These are phyloP conservation scores for Epistrophe grossulariae DNA, from an alignment of 2,888 invertebrate genomes.

Conservation along the genomic window DNA sequence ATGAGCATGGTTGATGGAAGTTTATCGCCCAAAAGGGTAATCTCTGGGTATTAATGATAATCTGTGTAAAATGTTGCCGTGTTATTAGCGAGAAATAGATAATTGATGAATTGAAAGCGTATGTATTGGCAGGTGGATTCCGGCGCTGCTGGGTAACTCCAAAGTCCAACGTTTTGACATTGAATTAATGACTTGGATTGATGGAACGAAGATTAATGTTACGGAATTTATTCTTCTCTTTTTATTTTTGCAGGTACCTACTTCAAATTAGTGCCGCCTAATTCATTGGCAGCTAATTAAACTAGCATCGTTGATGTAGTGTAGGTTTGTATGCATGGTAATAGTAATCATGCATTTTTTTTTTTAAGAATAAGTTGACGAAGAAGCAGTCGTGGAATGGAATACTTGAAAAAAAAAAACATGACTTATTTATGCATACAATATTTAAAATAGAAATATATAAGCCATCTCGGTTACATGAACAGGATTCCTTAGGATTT, in stretches of 20 bases:
- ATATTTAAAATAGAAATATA: too few species aligned
- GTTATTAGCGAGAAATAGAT: constrained; percentile 72
- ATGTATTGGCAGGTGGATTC: constrained; percentile 49
- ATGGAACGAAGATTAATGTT: constrained; percentile 56
- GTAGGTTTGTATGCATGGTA: too few species aligned
- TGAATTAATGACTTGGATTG: constrained; percentile 68
- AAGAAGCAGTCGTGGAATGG: too few species aligned
- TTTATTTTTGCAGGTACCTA: background rate
- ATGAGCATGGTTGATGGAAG: constrained; percentile 45
- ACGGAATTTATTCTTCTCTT: constrained; percentile 14
- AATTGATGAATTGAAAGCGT: constrained; percentile 66
- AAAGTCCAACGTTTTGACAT: constrained; percentile 54
- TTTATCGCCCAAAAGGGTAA: constrained; percentile 56
- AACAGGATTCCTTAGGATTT: too few species aligned
- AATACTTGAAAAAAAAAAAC: too few species aligned
- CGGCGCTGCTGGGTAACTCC: background rate
- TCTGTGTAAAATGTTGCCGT: constrained; percentile 61
- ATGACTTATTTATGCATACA: too few species aligned
- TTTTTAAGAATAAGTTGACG: too few species aligned
- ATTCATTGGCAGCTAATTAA: constrained; percentile 12
- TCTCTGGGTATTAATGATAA: constrained; percentile 56
- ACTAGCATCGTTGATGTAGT: background rate
- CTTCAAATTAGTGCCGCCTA: background rate
- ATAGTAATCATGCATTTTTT: too few species aligned
- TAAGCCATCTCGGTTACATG: too few species aligned